A percentile compares a stretch with the other conserved stretches of the same genome.
phyloP scores from a whole-genome alignment of 2,888 invertebrate genomes.

The Tiphia femorata region DNA sequence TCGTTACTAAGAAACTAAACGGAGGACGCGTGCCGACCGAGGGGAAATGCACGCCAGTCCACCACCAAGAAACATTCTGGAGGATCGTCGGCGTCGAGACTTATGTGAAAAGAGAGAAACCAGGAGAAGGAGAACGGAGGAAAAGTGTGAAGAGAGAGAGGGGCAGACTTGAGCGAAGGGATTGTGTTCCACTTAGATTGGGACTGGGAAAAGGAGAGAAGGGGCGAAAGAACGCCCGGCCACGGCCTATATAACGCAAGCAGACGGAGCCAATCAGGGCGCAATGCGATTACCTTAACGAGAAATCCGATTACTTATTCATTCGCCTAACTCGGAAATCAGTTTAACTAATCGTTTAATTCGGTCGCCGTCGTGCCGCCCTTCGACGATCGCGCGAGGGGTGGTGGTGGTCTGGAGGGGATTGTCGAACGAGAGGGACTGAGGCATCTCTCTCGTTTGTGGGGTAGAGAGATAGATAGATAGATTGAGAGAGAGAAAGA shows the following conservation, averaged over 20 bases:
- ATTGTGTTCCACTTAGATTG: constrained; percentile 6
- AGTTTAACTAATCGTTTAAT: constrained; percentile 71
- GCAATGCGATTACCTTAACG: constrained; percentile 70
- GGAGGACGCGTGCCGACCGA: background rate
- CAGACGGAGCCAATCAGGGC: constrained; percentile 67
- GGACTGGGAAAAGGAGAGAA: constrained; percentile 10
- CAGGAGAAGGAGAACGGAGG: background rate
- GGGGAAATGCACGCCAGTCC: no score
- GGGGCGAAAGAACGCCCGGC: constrained; percentile 25
- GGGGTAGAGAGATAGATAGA: constrained; percentile 11
- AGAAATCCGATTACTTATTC: constrained; percentile 70
- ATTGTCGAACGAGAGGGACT: no score
- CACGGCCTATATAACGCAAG: constrained; percentile 57
- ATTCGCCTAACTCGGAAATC: constrained; percentile 69
- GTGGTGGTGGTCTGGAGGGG: no score
- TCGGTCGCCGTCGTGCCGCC: constrained; percentile 56
- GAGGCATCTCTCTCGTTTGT: no score
- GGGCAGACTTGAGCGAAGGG: constrained; percentile 6
- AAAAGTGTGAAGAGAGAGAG: constrained; percentile 8
- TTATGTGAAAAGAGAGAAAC: background rate
- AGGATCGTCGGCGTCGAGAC: no score
- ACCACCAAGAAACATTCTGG: no score
- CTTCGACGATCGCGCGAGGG: constrained; percentile 12
- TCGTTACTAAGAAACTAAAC: no score
- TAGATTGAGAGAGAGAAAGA: constrained; percentile 20